Conservation (phyloP, 1,140 invertebrate species). For the Cyrtorhinus lividipennis region DNA sequence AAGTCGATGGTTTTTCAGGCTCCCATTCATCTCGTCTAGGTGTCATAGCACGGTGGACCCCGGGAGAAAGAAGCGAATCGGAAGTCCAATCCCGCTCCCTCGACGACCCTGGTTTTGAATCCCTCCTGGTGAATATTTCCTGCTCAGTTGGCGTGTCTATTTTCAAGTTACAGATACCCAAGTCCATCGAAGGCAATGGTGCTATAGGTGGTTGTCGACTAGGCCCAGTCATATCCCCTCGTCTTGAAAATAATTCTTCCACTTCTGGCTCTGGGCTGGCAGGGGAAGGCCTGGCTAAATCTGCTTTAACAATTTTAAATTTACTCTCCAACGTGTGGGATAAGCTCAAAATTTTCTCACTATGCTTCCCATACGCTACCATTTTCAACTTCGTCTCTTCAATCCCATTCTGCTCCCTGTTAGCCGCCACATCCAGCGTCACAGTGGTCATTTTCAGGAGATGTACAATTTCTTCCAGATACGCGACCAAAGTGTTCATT, state of each 20-base stretch:
- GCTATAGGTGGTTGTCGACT: too few species aligned
- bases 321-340: neutral
- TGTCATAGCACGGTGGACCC: too few species aligned
- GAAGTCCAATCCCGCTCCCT: too few species aligned
- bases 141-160: too few species aligned
- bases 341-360: neutral
- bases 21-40: too few species aligned
- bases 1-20: too few species aligned
- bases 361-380: neutral
- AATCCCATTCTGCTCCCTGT: neutral
- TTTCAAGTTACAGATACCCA: too few species aligned
- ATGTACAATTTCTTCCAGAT: conserved; percentile 1
- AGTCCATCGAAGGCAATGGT: too few species aligned
- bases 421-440: neutral
- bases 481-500: neutral
- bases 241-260: neutral
- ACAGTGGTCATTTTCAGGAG: neutral
- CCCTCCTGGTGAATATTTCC: too few species aligned
- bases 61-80: too few species aligned
- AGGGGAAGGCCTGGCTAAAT: neutral
- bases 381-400: neutral
- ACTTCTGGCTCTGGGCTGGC: neutral
- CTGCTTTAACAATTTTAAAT: neutral
- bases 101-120: too few species aligned
- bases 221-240: too few species aligned